These are phyloP conservation scores for Scolopax bukidnonensis DNA, from an alignment of 2,797 vertebrate species.

Conservation along the genomic window DNA sequence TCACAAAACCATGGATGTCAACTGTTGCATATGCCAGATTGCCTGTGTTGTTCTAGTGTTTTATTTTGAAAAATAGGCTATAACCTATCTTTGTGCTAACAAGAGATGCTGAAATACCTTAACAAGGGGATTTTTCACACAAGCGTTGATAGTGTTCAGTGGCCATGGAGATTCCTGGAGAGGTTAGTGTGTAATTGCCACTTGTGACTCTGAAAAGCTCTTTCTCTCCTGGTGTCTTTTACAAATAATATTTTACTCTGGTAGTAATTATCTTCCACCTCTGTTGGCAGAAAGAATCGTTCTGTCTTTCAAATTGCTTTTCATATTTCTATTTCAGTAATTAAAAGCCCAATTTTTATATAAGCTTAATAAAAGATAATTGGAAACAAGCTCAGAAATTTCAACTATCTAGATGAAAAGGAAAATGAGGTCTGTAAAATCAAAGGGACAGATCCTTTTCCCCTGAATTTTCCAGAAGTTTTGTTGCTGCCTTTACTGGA, in stretches of 20 bases:
- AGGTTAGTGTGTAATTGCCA: conserved; percentile 22
- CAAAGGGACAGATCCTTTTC: background rate
- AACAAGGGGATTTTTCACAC: background rate
- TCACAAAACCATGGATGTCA: background rate
- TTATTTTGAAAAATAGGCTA: background rate
- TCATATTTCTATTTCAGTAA: conserved; percentile 33
- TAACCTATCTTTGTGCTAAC: background rate
- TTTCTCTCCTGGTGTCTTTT: background rate
- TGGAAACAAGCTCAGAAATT: conserved; percentile 18
- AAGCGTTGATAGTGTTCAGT: background rate
- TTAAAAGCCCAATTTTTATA: conserved; percentile 20
- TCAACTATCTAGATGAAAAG: background rate
- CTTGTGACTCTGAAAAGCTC: conserved; percentile 42
- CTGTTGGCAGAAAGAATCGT: background rate
- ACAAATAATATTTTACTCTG: conserved; percentile 15
- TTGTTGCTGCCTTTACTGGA: background rate
- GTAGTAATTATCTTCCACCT: conserved; percentile 34
- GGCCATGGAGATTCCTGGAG: background rate
- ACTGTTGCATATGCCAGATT: background rate
- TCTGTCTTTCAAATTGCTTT: conserved; percentile 31
- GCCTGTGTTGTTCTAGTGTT: background rate
- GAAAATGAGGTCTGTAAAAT: background rate
- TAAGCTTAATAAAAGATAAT: background rate
- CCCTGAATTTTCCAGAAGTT: background rate
- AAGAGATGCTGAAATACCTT: background rate